Base-by-base conservation (phyloP, 2,888 invertebrate genomes). In the Calameuta pallipes region DNA sequence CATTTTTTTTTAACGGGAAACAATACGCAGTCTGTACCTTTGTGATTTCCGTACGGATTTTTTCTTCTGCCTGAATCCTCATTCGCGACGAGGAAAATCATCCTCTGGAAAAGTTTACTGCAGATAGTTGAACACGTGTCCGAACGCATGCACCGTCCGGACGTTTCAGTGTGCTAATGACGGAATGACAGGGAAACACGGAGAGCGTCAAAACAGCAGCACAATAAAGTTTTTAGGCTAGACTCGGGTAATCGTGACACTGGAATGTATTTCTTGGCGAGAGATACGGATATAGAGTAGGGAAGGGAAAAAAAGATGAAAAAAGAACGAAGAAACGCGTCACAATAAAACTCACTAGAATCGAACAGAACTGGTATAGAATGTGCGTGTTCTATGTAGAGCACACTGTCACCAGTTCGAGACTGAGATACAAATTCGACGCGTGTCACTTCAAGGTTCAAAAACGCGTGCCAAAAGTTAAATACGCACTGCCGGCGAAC, bases 381-480 rank as follows among this genome's bases (percentile, higher is more conserved):
- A 56, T 23, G 56, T 56, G 56, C 56, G 56, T 56, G 56, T 23
- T 56, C 56, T 56, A 56, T 56, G 56, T 56, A 56, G 56, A 56
- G 56, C 56, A 56, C 56, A 56, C 9, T 56, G 23, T 56, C 23
- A 23, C 56, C 56, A 23, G 56, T 56, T 23, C 23, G 23, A 56
- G 56, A 56, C 56, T 56, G 56, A 23, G 56, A 56, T 56, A 56
- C 56, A 56, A 56, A 71, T 13, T 31, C 71, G 71, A 71, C 71
- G 71, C 71, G 71, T 71, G 71, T 71, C 71, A 71, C 71, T 71
- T 71, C 71, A 71, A 71, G 71, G 71, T 71, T 71, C 71, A 71
- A 71, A 71, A 71, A 34, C 71, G 33, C 71, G 71, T 71, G 71
- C 71, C 71, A 71, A 71, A 34, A 71, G 71, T 71, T 71, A 71